Evolutionary conservation across 2,888 invertebrate genomes (phyloP).

Genomic region (Lithophane semibrunnea): DNA sequence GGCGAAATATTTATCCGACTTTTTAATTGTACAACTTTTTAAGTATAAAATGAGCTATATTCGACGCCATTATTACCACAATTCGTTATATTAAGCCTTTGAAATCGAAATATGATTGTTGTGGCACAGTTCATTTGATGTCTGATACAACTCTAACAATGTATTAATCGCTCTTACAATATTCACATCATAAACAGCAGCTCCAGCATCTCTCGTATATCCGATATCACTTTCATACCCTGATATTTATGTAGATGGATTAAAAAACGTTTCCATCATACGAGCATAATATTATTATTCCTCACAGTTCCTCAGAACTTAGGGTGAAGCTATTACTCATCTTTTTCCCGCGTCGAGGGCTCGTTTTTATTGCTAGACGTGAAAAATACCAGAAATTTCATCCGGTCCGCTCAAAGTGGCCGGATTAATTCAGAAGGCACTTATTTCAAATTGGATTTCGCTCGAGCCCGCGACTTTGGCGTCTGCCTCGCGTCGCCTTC

Average conservation of each 20-base stretch:
- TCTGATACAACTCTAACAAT: not conserved
- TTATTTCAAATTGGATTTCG: constrained; percentile 90
- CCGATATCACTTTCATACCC: constrained; percentile 69
- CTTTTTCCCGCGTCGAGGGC: constrained; percentile 85
- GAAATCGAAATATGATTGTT: constrained; percentile 21
- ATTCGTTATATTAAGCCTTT: constrained; percentile 15
- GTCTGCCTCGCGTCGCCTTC: constrained; percentile 78
- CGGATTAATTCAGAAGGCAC: constrained; percentile 90
- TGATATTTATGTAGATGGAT: constrained; percentile 78
- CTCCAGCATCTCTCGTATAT: constrained; percentile 54
- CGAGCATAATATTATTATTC: constrained; percentile 88
- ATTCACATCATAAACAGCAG: constrained; percentile 57
- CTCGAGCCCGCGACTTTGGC: constrained; percentile 78
- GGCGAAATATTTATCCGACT: constrained; percentile 58
- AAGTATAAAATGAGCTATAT: constrained; percentile 36
- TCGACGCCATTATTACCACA: constrained; percentile 23
- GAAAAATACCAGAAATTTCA: constrained; percentile 90
- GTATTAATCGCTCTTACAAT: constrained; percentile 11
- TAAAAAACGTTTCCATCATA: constrained; percentile 84
- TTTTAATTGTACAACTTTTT: constrained; percentile 63
- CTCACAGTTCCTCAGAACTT: constrained; percentile 84
- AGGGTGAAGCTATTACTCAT: constrained; percentile 87
- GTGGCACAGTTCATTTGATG: not conserved
- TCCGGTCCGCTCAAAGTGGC: constrained; percentile 88
- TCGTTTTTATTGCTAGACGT: constrained; percentile 89